phyloP scores from a whole-genome alignment of 92 coral and sea anemone species.

The Umimayanthus chanpuru region DNA sequence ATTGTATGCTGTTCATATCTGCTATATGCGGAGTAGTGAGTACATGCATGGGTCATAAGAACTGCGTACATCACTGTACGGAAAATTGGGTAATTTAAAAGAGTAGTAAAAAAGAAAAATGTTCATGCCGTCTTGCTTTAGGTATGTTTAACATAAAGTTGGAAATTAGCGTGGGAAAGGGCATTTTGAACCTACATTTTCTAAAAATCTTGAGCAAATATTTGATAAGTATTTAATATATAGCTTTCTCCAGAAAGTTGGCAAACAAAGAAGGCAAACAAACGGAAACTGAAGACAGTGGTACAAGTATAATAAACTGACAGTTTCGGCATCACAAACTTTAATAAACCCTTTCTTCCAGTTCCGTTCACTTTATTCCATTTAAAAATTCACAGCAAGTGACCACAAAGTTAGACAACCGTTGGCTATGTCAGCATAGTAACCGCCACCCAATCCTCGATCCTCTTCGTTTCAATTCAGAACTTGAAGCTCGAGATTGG shows the following conservation, averaged over 20 bases:
- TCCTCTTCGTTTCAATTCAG: not conserved
- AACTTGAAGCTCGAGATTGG: not conserved
- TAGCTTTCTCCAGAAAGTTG: not conserved
- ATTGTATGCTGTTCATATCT: too few species aligned
- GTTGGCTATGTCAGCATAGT: not conserved
- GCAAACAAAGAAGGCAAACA: slow-evolving; percentile 18
- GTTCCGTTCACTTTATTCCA: not conserved
- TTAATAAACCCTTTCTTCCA: not conserved
- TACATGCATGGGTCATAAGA: too few species aligned
- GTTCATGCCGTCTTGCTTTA: not conserved
- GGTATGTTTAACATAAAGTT: not conserved
- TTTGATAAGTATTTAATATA: not conserved
- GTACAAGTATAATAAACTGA: not conserved
- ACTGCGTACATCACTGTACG: too few species aligned
- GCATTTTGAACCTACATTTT: not conserved
- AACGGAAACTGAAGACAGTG: slow-evolving; percentile 9
- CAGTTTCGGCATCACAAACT: not conserved
- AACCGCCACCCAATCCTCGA: not conserved
- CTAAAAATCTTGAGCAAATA: not conserved
- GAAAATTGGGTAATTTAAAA: too few species aligned
- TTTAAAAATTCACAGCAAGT: not conserved
- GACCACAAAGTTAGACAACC: slow-evolving; percentile 10
- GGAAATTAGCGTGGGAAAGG: not conserved
- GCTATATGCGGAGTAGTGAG: too few species aligned
- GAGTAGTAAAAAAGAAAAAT: not conserved